Evolutionary conservation across 2,888 invertebrate genomes (phyloP).

Genomic region (Bimastos eiseni): DNA sequence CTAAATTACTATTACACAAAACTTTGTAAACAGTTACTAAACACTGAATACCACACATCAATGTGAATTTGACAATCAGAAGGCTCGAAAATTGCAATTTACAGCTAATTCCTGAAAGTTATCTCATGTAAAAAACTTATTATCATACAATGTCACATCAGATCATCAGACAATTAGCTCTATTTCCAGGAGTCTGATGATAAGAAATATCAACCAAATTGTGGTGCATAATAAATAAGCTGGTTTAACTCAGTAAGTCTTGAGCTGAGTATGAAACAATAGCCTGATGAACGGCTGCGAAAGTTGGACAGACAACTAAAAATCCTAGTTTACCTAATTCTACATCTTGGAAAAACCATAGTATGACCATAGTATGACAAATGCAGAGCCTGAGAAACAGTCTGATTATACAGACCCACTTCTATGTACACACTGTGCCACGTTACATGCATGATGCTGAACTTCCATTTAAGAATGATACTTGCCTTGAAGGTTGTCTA

Average conservation of each 20-base stretch:
- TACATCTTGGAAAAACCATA: background rate
- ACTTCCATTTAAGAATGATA: background rate
- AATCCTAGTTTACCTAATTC: background rate
- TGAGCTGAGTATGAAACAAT: background rate
- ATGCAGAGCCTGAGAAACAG: background rate
- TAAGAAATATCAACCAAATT: background rate
- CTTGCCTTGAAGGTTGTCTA: background rate
- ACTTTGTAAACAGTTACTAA: background rate
- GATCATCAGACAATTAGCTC: background rate
- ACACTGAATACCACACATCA: background rate
- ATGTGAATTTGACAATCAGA: background rate
- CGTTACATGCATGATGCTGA: background rate
- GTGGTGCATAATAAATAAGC: background rate
- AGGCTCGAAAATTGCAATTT: background rate
- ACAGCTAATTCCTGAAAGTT: background rate
- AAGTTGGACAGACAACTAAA: background rate
- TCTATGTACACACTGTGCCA: background rate
- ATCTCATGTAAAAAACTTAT: background rate
- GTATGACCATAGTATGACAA: background rate
- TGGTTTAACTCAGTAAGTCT: background rate
- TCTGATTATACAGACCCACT: background rate
- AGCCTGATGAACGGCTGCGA: background rate
- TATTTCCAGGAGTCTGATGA: background rate
- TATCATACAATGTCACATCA: background rate
- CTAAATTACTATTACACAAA: background rate